These are phyloP conservation scores for Notamacropus eugenii DNA, from an alignment of 2,797 vertebrate genomes.

Conservation along the genomic window DNA sequence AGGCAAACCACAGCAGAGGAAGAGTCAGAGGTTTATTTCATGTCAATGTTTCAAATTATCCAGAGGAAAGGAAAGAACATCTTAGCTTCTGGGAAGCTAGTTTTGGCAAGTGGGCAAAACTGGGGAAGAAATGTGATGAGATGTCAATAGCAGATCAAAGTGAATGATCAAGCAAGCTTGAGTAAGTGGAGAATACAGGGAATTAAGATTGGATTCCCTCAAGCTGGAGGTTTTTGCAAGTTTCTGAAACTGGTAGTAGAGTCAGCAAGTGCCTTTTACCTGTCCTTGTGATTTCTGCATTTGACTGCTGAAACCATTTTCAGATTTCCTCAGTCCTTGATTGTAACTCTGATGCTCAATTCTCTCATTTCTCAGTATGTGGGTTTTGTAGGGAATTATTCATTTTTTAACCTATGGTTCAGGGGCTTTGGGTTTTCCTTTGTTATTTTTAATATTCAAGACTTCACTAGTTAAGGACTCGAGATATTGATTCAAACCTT, in stretches of 20 bases:
- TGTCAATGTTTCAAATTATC: constrained; percentile 75
- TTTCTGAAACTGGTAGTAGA: constrained; percentile 57
- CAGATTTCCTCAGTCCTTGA: constrained; percentile 50
- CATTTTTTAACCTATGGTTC: not conserved
- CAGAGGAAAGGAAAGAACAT: constrained; percentile 64
- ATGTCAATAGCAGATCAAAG: constrained; percentile 80
- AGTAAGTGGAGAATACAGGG: constrained; percentile 63
- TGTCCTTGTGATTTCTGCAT: constrained; percentile 63
- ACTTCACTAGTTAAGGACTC: constrained; percentile 52
- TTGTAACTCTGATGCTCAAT: constrained; percentile 17
- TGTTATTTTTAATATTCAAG: constrained; percentile 38
- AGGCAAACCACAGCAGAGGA: constrained; percentile 64
- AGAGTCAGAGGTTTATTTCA: constrained; percentile 71
- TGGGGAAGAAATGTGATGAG: constrained; percentile 70
- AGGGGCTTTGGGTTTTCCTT: not conserved
- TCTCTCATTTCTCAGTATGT: not conserved
- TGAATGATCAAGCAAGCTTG: constrained; percentile 69
- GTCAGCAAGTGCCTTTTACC: constrained; percentile 24
- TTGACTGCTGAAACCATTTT: constrained; percentile 57
- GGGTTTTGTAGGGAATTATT: not conserved
- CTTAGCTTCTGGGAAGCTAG: constrained; percentile 68
- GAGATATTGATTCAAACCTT: constrained; percentile 59
- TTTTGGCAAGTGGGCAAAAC: constrained; percentile 71
- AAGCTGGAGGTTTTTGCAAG: constrained; percentile 54
- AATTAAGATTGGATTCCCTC: constrained; percentile 61